Base-by-base conservation (phyloP, 2,113 vertebrate genomes). In the western clawed frog (Xenopus tropicalis) region DNA sequence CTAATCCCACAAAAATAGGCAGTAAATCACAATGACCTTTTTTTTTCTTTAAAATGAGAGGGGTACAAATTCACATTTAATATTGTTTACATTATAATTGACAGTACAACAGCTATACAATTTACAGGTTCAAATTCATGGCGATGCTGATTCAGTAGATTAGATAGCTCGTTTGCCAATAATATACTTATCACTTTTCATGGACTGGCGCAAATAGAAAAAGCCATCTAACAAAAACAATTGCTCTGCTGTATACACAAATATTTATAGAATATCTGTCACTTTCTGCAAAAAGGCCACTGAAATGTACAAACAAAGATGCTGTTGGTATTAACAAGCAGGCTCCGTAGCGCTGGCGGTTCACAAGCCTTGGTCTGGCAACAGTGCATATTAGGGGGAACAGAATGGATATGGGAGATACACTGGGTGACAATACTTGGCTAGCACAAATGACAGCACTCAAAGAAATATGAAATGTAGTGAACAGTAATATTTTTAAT, bases 121-220 rank as follows among this genome's bases (percentile, higher is more conserved):
- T 98, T 91, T 98, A 99, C 94, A 98, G 92, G 95, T 66, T 93
- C 94, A 90, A 95, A 94, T 92, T 87, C 95, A 97, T 85, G 87
- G 88, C 86, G 90, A 88, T 96, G 93, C 91, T 90, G 90, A 93
- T 75, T 98, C 96, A 97, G 95, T 98, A 96, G 96, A 97, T 94
- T 91, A 94, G 94, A 89, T 80, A 78, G 82, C 77, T 86, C 85
- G 88, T 87, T 85, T 93, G 93, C 93, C 94, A 88, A 88, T 88
- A 91, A 89, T 91, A 97, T 93, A 91, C 91, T 37, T 79, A 79
- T 90, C 88, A 86, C 88, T 83, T 79, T 83, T 13, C 87, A 90
- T 85, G 87, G 83, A 86, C 88, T 82, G 85, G 86, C 90, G 89
- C 90, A 89, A 91, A 91, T 91, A 92, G 80, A 92, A 92, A 48